phyloP scores from a whole-genome alignment of 2,113 vertebrate species.

The Colius striatus region DNA sequence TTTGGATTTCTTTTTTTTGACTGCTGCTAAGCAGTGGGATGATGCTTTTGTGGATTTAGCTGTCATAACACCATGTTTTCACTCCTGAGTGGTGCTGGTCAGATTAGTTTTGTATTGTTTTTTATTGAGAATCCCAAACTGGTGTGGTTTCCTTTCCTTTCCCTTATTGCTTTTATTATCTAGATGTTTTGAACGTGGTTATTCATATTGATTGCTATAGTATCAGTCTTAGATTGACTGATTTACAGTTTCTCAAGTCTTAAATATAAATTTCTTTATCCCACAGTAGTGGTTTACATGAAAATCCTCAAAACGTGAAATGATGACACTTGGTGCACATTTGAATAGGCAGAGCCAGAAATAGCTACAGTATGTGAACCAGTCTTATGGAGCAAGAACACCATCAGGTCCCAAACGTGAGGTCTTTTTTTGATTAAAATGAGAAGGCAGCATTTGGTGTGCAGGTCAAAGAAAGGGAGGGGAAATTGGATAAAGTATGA shows the following conservation, averaged over 20 bases:
- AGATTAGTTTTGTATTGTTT: background rate
- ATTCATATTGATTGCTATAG: background rate
- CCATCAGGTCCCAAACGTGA: rapidly evolving
- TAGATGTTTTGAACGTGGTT: background rate
- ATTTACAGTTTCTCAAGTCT: background rate
- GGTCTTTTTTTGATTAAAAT: background rate
- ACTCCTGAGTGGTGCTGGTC: background rate
- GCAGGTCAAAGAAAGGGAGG: background rate
- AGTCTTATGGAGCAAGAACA: background rate
- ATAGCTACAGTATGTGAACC: background rate
- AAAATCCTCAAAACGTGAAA: background rate
- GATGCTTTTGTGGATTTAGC: background rate
- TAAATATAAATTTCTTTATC: background rate
- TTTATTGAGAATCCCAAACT: background rate
- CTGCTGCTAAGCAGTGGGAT: background rate
- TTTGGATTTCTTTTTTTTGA: background rate
- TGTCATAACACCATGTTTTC: background rate
- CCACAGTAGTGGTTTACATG: background rate
- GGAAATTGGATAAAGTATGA: background rate
- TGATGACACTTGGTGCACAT: background rate
- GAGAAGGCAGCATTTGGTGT: background rate
- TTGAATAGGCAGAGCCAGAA: background rate
- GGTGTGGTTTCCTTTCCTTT: background rate
- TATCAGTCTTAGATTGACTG: background rate
- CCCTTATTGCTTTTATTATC: background rate